Conservation (phyloP, 2,888 invertebrate genomes). For the Euzophera pinguis region DNA sequence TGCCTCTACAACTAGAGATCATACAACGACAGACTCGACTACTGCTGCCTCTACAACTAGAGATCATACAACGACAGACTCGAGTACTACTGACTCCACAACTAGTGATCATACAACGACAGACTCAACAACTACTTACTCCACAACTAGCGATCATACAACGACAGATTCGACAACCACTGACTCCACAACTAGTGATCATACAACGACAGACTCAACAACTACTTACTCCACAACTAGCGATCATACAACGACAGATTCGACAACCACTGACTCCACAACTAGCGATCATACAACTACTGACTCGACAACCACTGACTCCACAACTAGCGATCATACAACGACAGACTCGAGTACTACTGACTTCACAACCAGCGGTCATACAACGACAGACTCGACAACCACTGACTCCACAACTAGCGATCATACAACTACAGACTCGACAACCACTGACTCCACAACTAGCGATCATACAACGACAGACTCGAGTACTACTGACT, state of each 20-base stretch:
- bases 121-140: background rate
- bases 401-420: conserved; percentile 5
- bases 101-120: conserved; percentile 9
- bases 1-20: background rate
- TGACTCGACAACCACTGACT: background rate
- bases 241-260: conserved; percentile 8
- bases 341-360: conserved; percentile 3
- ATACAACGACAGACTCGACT: conserved; percentile 3
- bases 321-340: conserved; percentile 10
- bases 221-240: background rate
- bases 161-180: background rate
- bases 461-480: conserved; percentile 7
- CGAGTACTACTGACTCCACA: background rate
- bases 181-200: conserved; percentile 8
- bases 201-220: conserved; percentile 5
- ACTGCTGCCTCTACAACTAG: conserved; percentile 14
- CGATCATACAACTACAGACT: background rate
- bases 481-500: conserved; percentile 1
- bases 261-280: background rate
- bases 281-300: conserved; percentile 5
- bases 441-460: background rate
- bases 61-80: conserved; percentile 8
- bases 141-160: conserved; percentile 11
- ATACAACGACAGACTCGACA: conserved; percentile 3
- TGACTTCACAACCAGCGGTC: conserved; percentile 4